Percentiles rank a stretch among this genome's conserved stretches.
phyloP scores from a whole-genome alignment of 2,797 vertebrate genomes.

The Petrocephalus schoutedeni region DNA sequence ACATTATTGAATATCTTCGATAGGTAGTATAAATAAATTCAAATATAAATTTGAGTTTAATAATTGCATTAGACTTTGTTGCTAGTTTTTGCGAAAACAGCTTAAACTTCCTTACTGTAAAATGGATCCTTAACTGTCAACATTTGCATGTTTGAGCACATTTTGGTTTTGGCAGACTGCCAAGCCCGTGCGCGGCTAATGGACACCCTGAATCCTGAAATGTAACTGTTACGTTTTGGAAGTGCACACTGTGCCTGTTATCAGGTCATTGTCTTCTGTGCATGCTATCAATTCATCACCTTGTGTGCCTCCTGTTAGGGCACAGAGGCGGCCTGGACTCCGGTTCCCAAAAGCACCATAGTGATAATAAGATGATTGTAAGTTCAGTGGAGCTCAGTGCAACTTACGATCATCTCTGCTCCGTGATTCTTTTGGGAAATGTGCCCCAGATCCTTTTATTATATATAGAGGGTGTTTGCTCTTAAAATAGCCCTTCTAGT shows the following conservation, averaged over 20 bases:
- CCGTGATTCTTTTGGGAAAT: conserved; percentile 15
- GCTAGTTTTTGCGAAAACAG: not conserved
- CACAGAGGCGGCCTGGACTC: not conserved
- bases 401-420: conserved; percentile 13
- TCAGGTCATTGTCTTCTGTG: conserved; percentile 12
- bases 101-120: not conserved
- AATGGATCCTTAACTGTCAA: not conserved
- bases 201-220: not conserved
- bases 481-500: conserved; percentile 11
- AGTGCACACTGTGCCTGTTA: conserved; percentile 10
- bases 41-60: not conserved
- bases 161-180: not conserved
- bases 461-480: conserved; percentile 12
- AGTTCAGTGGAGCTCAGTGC: conserved; percentile 8
- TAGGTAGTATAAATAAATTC: not conserved
- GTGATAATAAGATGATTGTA: conserved; percentile 14
- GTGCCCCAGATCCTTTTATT: conserved; percentile 12
- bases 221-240: not conserved
- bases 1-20: not conserved
- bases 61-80: not conserved
- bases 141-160: conserved; percentile 2
- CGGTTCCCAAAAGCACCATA: not conserved
- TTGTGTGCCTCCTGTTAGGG: not conserved
- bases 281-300: not conserved
- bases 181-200: not conserved